Conservation (phyloP, 2,113 vertebrate species). For the Dolichotis patagonum region DNA sequence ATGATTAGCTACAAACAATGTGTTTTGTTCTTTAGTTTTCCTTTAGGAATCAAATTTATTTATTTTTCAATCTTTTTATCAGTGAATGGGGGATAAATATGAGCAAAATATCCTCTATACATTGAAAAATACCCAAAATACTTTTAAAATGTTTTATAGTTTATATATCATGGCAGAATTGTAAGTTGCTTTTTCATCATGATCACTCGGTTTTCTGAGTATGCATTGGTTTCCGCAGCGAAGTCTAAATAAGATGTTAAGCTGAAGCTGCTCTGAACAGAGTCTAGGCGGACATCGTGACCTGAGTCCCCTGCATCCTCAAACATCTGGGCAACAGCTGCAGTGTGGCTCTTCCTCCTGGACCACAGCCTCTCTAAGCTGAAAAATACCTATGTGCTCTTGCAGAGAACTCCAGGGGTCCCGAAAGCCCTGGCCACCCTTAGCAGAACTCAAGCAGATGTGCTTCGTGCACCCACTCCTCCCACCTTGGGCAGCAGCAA, state of each 20-base stretch:
- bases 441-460: not conserved
- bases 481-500: not conserved
- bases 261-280: not conserved
- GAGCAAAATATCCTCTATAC: not conserved
- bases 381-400: not conserved
- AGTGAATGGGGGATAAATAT: not conserved
- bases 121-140: not conserved
- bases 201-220: not conserved
- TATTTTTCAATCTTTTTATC: not conserved
- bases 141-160: not conserved
- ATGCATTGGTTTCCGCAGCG: not conserved
- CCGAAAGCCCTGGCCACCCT: not conserved
- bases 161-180: not conserved
- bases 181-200: not conserved
- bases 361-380: fast-evolving
- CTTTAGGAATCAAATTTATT: not conserved
- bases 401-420: not conserved
- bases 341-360: not conserved
- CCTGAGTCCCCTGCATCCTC: not conserved
- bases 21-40: not conserved
- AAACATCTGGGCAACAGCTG: not conserved
- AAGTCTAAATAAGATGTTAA: not conserved
- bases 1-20: not conserved
- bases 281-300: not conserved
- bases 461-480: not conserved